phyloP scores from a whole-genome alignment of 2,113 vertebrate genomes.

The Mesocricetus auratus region DNA sequence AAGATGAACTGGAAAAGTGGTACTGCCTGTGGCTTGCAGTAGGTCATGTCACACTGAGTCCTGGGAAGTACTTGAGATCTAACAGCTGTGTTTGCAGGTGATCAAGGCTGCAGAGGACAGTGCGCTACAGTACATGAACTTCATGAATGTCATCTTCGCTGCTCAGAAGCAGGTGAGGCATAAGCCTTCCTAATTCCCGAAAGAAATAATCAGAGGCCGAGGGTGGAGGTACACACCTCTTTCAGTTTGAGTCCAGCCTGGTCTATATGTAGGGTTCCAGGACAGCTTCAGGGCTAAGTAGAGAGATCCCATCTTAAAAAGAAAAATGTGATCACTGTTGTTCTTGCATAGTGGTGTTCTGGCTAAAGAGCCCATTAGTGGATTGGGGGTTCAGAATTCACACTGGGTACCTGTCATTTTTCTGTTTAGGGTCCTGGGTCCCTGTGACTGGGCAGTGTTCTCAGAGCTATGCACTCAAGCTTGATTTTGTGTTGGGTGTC shows the following conservation, averaged over 20 bases:
- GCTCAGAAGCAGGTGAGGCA: slow-evolving; percentile 95
- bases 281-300: neutral
- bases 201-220: neutral
- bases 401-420: neutral
- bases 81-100: slow-evolving; percentile 87
- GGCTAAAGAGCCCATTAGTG: neutral
- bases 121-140: slow-evolving; percentile 97
- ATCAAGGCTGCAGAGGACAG: slow-evolving; percentile 98
- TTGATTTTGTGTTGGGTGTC: neutral
- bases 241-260: neutral
- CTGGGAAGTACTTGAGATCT: neutral
- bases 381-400: neutral
- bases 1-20: neutral
- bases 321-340: neutral
- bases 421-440: neutral
- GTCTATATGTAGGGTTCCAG: neutral
- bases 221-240: neutral
- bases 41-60: fast-evolving
- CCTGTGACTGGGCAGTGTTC: neutral
- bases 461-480: neutral
- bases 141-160: slow-evolving; percentile 99
- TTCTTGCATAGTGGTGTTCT: neutral
- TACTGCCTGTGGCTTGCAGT: fast-evolving
- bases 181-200: neutral
- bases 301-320: neutral